Percentiles rank a stretch among this genome's conserved stretches.
Conservation (phyloP, 2,113 vertebrate species). For the Calypte anna region DNA sequence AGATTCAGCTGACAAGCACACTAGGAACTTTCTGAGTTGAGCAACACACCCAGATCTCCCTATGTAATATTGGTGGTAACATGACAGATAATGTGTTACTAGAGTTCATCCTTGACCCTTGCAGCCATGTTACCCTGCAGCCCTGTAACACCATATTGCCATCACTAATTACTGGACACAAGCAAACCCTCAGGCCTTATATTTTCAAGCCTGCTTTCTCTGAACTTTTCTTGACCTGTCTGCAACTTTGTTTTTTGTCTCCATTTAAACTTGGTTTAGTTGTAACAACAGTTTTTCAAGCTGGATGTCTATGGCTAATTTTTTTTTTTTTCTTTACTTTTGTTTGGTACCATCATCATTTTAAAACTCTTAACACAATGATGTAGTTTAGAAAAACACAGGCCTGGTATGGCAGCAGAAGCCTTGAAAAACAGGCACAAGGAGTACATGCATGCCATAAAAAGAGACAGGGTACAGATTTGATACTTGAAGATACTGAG, state of each 20-base stretch:
- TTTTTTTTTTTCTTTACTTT: neutral
- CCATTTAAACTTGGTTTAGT: neutral
- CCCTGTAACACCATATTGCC: neutral
- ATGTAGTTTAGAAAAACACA: neutral
- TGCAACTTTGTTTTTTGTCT: neutral
- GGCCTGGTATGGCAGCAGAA: neutral
- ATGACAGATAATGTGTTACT: neutral
- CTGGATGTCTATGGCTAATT: neutral
- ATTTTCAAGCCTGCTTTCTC: neutral
- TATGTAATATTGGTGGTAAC: neutral
- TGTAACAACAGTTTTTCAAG: neutral
- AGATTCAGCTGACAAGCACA: neutral
- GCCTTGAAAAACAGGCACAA: neutral
- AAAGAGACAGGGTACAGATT: neutral
- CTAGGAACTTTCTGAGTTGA: neutral
- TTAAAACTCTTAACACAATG: neutral
- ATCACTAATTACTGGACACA: neutral
- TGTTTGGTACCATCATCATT: neutral
- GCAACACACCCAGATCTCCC: accelerated
- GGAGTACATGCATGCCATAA: neutral
- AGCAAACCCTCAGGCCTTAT: neutral
- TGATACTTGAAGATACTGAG: neutral
- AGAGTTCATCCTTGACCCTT: neutral
- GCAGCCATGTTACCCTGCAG: neutral
- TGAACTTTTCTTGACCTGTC: neutral